Conservation (phyloP, 2,113 vertebrate species). For the Aplodontia rufa region DNA sequence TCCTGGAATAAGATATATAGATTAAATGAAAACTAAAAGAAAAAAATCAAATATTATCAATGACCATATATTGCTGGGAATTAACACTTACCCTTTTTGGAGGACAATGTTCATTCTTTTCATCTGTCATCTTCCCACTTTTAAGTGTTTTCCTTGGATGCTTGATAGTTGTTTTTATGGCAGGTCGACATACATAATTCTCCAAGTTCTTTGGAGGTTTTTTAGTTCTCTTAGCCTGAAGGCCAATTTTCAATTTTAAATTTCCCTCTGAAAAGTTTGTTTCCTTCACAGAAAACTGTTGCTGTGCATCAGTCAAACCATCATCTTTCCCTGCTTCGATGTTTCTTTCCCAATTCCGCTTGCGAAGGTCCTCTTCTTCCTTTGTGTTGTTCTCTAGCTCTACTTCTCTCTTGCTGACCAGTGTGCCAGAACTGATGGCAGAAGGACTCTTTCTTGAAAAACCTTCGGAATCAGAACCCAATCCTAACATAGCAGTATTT, state of each 20-base stretch:
- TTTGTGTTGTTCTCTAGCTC: slow-evolving; percentile 77
- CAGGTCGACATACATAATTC: slow-evolving; percentile 97
- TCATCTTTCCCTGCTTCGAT: slow-evolving; percentile 52
- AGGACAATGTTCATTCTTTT: slow-evolving; percentile 83
- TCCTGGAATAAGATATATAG: neutral
- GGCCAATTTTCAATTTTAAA: slow-evolving; percentile 93
- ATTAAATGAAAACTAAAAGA: neutral
- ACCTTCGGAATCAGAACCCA: slow-evolving; percentile 87
- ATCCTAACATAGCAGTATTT: slow-evolving; percentile 89
- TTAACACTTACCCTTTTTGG: slow-evolving; percentile 84
- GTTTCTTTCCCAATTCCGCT: slow-evolving; percentile 70
- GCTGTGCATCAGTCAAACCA: slow-evolving; percentile 81
- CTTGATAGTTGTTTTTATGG: slow-evolving; percentile 93
- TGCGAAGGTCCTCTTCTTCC: slow-evolving; percentile 83
- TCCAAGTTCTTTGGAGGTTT: slow-evolving; percentile 98
- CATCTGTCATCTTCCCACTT: slow-evolving; percentile 86
- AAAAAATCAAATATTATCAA: neutral
- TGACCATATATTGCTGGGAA: neutral
- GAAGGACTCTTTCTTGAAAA: slow-evolving; percentile 86
- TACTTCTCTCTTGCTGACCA: slow-evolving; percentile 82
- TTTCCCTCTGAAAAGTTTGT: slow-evolving; percentile 93
- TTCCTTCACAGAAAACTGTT: slow-evolving; percentile 92
- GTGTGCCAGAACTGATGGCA: slow-evolving; percentile 76
- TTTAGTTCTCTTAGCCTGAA: slow-evolving; percentile 96
- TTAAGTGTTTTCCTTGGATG: slow-evolving; percentile 86